Evolutionary conservation across 2,797 vertebrate species (phyloP).

Genomic region (Pristis pectinata): DNA sequence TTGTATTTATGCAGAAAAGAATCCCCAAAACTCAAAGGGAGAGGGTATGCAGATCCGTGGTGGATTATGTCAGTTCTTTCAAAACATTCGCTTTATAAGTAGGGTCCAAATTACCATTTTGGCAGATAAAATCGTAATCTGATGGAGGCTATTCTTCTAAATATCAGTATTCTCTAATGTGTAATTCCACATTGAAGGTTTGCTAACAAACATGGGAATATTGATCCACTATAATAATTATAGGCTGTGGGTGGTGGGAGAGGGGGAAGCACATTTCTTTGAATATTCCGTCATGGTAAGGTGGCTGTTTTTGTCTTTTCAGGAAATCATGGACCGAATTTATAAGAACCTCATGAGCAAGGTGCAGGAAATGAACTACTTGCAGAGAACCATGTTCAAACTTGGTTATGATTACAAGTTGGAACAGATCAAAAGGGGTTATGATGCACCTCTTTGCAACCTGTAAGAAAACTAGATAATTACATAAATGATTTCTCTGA

Average conservation of each 20-base stretch:
- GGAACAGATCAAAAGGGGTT: conserved; percentile 87
- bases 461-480: conserved; percentile 62
- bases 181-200: not conserved
- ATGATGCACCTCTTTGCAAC: conserved; percentile 93
- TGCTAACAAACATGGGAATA: not conserved
- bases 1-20: not conserved
- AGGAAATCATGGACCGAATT: conserved; percentile 99
- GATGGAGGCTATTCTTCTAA: not conserved
- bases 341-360: conserved; percentile 97
- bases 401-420: conserved; percentile 92
- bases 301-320: conserved; percentile 35
- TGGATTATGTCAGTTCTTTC: not conserved
- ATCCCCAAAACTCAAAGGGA: not conserved
- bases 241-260: not conserved
- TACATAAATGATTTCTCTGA: not conserved
- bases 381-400: conserved; percentile 90
- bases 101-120: not conserved
- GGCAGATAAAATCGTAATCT: not conserved
- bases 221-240: not conserved
- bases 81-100: not conserved
- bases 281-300: not conserved
- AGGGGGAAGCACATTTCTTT: not conserved
- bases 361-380: conserved; percentile 90
- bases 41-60: not conserved
- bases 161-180: not conserved